Base-by-base conservation (phyloP, 2,888 invertebrate genomes). In the Miltochrista miniata region DNA sequence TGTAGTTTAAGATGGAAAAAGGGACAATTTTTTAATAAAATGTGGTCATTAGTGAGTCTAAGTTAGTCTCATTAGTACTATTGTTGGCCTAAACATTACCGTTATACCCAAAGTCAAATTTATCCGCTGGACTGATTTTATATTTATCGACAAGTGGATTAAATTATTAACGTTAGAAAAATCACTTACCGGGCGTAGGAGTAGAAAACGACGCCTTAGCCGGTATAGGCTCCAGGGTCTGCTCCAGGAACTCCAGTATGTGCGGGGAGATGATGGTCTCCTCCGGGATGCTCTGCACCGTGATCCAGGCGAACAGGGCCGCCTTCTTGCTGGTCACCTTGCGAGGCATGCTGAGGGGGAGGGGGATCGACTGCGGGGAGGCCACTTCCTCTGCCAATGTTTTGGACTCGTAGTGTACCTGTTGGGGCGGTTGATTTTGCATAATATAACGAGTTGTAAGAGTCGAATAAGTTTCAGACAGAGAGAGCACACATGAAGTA, bases 181-280 rank as follows among this genome's bases (percentile, higher is more conserved):
- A 42, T 18, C 30, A 51, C 64, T 66, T 77, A 88, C 87, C 87
- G 0, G 86, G 81, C 5, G 87, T 78, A 0, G 88, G 83, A 0
- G 84, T 74, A 0, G 87, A 78, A 51, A 89, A 87, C 0, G 92
- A 87, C 0, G 92, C 89, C 64, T 94, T 94, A 0, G 94, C 93
- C 0, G 98, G 98, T 75, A 99, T 97, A 0, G 99, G 98, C 75
- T 99, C 99, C 34, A 99, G 85, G 0, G 98, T 98, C 87, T 99
- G 99, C 79, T 99, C 99, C 61, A 99, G 86, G 85, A 99, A 99
- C 85, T 99, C 98, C 47, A 99, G 92, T 67, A 99, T 97, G 74
- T 98, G 98, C 0, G 99, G 99, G 65, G 98, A 98, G 76, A 99
- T 98, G 65, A 99, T 96, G 24, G 99, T 99, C 88, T 99, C 99